Conservation (phyloP, 1,140 invertebrate genomes). For the Cecropterus lyciades region DNA sequence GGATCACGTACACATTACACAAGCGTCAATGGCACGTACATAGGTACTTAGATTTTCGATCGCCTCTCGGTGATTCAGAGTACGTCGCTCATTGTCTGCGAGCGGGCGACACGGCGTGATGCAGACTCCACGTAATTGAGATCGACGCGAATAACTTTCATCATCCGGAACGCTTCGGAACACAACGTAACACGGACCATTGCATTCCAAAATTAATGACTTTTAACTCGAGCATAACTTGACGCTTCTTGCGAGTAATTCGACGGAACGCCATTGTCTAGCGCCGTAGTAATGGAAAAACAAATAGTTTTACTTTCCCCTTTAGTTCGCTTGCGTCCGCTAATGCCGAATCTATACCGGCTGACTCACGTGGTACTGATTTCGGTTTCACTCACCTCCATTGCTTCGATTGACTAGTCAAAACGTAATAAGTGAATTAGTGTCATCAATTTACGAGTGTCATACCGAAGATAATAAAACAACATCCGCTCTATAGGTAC, state of each 20-base stretch:
- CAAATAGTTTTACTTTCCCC: slow-evolving; percentile 80
- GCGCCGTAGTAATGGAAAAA: slow-evolving; percentile 64
- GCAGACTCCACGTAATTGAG: slow-evolving; percentile 53
- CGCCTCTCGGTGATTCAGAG: slow-evolving; percentile 65
- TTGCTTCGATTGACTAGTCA: slow-evolving; percentile 28
- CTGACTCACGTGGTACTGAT: slow-evolving; percentile 69
- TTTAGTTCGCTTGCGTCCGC: slow-evolving; percentile 70
- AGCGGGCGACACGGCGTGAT: slow-evolving; percentile 49
- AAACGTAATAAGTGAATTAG: slow-evolving; percentile 33
- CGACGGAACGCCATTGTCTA: slow-evolving; percentile 51
- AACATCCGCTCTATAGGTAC: neutral
- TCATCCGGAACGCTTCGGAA: slow-evolving; percentile 44
- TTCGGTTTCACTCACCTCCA: slow-evolving; percentile 71
- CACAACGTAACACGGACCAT: slow-evolving; percentile 56
- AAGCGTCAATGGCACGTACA: slow-evolving; percentile 69
- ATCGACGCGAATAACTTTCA: slow-evolving; percentile 63
- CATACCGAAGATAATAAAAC: slow-evolving; percentile 18
- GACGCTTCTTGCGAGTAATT: slow-evolving; percentile 42
- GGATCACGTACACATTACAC: slow-evolving; percentile 76
- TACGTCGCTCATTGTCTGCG: slow-evolving; percentile 48
- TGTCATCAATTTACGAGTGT: slow-evolving; percentile 14
- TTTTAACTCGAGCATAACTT: slow-evolving; percentile 38
- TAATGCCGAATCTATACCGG: slow-evolving; percentile 66
- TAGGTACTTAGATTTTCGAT: slow-evolving; percentile 66
- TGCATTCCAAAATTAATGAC: slow-evolving; percentile 59